Evolutionary conservation across 2,888 invertebrate genomes (phyloP), one percentile per base, ranked within the genome.

Genomic region (Brenthis hecate): DNA sequence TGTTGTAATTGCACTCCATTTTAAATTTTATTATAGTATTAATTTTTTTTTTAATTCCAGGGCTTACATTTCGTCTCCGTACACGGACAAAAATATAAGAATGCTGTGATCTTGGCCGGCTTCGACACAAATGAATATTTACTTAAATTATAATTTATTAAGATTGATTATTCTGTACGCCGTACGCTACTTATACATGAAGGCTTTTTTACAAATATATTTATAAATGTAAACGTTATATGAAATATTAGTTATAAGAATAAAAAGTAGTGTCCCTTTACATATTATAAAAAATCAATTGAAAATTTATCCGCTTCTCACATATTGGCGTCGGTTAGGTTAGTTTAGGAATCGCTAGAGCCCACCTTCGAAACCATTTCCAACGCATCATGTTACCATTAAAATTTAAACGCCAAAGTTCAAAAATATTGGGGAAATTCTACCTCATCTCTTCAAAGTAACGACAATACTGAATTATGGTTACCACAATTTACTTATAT

Each of bases 1-100:
- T n/a, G 14, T 51, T 51, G 14, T 51, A 51, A 16, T 43, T n/a
- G 51, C 51, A n/a, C 4, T 28, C 11, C 16, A 43, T 5, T 50
- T 56, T 32, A 6, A 36, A 19, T 57, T 16, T 5, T 13, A 51
- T 32, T 8, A 6, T 23, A 1, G 1, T 14, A 13, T 65, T 73
- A 50, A 72, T 43, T 71, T 73, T 67, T 73, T 66, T 74, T 79
- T 74, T 79, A 76, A 80, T 79, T 93, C 50, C 94, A 95, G 95
- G 86, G 93, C 94, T 76, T 95, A 95, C 93, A 95, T 95, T 86
- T 93, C 94, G 81, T 95, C 94, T 79, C 95, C 95, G 71, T 94
- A 93, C 85, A 93, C 94, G 72, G 94, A 95, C 88, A 95, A 94
- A 85, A 94, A 94, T 82, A 91, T 94, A 87, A 91, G 94, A 85